A percentile compares a stretch with the other conserved stretches of the same genome.
Conservation (phyloP, 2,113 vertebrate species). For the Cephalopterus ornatus region DNA sequence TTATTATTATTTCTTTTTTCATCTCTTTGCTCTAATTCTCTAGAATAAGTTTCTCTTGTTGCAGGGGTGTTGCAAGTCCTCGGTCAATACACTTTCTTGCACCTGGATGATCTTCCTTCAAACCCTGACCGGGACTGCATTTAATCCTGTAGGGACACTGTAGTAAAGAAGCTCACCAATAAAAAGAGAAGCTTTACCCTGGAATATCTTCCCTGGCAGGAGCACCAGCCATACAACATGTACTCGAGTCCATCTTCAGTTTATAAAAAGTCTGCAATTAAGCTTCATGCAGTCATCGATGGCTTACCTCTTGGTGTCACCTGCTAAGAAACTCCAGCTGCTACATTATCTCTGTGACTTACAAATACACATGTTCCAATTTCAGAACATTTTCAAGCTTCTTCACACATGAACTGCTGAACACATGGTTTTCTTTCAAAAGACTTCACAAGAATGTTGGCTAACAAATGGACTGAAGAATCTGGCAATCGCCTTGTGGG, state of each 20-base stretch:
- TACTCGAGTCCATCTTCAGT: background rate
- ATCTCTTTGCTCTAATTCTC: background rate
- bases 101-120: background rate
- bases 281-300: background rate
- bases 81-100: background rate
- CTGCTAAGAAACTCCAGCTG: slow-evolving; percentile 24
- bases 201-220: background rate
- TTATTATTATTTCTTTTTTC: background rate
- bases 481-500: slow-evolving; percentile 1
- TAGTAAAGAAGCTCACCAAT: background rate
- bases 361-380: background rate
- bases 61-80: background rate
- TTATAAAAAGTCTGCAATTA: background rate
- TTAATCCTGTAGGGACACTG: background rate
- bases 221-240: background rate
- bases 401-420: slow-evolving; percentile 37
- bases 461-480: background rate
- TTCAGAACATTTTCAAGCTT: slow-evolving; percentile 20
- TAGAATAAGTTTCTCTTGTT: background rate
- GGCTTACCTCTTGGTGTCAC: background rate
- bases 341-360: background rate
- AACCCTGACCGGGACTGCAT: background rate
- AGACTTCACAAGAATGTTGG: slow-evolving; percentile 46
- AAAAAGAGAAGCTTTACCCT: background rate
- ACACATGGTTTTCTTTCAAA: slow-evolving; percentile 58